Evolutionary conservation across 1,140 invertebrate species (phyloP), one percentile per base, ranked within the genome.

Genomic region (Ceratosolen fusciceps): DNA sequence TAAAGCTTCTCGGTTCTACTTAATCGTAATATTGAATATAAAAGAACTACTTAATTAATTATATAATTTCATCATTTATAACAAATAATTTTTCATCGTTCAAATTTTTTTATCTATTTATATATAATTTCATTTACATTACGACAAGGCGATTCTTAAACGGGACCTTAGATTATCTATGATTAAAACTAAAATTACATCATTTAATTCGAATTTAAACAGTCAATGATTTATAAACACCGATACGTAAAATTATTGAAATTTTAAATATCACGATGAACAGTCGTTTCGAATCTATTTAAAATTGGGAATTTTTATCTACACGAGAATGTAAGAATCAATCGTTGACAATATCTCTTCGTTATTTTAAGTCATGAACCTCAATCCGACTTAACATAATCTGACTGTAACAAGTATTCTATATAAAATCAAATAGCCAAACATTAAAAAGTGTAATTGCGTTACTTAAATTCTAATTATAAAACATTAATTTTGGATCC

Each of bases 31-130:
- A 37, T 65, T n/a, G 16, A 65, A 65, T 65, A 65, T 65, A 65
- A 65, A 65, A 65, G 21, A 65, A 37, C 31, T 65, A 37, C 31
- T 65, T 65, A 37, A 65, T 65, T 65, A 37, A 65, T 65, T 37
- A 10, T 37, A 21, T 9, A 21, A 37, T 65, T 65, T 65, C 31
- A 37, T 37, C n/a, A 52, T 65, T 31, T 65, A 37, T 65, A 37
- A 37, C 3, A 1, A 37, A 52, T 52, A 4, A 21, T 52, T 52
- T 52, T 52, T 52, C 49, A 52, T 19, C 21, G 14, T n/a, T 16
- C 10, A 19, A 52, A 19, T 43, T 43, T n/a, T n/a, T n/a, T n/a
- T 43, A 43, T 16, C 49, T 16, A 52, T 52, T 9, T 52, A 21
- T 52, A 21, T 16, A n/a, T n/a, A n/a, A n/a, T n/a, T n/a, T n/a